A percentile compares a stretch with the other conserved stretches of the same genome.
Conservation (phyloP, 2,797 vertebrate species). For the Silurus aristotelis region DNA sequence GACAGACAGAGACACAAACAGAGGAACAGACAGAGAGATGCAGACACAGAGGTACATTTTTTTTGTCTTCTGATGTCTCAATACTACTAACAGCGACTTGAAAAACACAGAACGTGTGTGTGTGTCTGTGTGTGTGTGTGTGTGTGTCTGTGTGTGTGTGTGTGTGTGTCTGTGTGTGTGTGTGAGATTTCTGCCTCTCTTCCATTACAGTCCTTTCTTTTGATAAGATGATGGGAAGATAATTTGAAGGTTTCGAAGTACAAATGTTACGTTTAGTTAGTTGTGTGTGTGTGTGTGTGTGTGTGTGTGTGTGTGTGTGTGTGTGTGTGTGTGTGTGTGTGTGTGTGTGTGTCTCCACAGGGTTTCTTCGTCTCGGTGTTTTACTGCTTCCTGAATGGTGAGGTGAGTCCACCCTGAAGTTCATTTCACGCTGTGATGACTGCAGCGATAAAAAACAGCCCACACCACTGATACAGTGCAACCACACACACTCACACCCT, state of each 20-base stretch:
- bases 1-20: background rate
- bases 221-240: background rate
- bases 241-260: background rate
- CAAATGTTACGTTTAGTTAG: background rate
- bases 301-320: constrained; percentile 28
- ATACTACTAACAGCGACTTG: background rate
- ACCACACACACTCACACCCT: constrained; percentile 1
- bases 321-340: constrained; percentile 35
- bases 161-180: too few species aligned
- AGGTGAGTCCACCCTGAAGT: constrained; percentile 79
- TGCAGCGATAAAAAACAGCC: constrained; percentile 31
- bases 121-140: too few species aligned
- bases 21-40: background rate
- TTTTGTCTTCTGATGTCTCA: background rate
- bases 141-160: too few species aligned
- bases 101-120: background rate
- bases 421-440: constrained; percentile 46
- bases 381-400: constrained; percentile 98
- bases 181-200: background rate
- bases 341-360: constrained; percentile 60
- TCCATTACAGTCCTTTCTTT: background rate
- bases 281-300: background rate
- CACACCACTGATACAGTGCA: constrained; percentile 19
- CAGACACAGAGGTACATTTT: background rate
- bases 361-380: constrained; percentile 98